These are phyloP conservation scores for Corticium candelabrum DNA, from an alignment of 37 sponge, comb jelly and placozoan genomes.

Conservation along the genomic window DNA sequence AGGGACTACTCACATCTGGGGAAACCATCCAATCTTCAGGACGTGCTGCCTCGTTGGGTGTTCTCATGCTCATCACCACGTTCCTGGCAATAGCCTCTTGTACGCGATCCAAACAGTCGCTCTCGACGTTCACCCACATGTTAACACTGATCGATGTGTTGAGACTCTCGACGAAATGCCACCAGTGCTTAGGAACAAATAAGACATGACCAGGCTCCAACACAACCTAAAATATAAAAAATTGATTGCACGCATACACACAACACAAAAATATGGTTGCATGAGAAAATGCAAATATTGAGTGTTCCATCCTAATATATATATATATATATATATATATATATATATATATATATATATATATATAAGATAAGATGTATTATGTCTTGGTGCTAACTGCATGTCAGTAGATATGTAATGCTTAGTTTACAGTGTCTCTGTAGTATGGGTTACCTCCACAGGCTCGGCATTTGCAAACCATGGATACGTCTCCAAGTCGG, in stretches of 20 bases:
- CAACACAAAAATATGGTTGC: no score
- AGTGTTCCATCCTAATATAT: not conserved
- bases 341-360: not conserved
- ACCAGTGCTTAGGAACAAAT: constrained; percentile 91
- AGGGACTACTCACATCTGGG: no score
- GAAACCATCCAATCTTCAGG: no score
- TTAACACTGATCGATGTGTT: constrained; percentile 79
- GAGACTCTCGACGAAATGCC: constrained; percentile 82
- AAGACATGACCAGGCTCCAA: constrained; percentile 74
- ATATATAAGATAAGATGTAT: not conserved
- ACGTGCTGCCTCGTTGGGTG: no score
- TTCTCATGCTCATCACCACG: no score
- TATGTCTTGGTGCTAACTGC: not conserved
- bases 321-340: not conserved
- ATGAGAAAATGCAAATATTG: no score
- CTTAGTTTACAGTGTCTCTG: not conserved
- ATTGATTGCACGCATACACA: not conserved
- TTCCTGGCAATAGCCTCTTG: no score
- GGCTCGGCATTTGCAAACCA: constrained; percentile 21
- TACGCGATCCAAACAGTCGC: no score
- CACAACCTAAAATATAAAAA: constrained; percentile 31
- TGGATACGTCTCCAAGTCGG: constrained; percentile 42
- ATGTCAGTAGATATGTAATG: no score
- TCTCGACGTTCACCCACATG: no score
- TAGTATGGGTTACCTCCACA: not conserved